Evolutionary conservation across 2,113 vertebrate species (phyloP), one percentile per base, ranked within the genome.

Genomic region (Pionites leucogaster): DNA sequence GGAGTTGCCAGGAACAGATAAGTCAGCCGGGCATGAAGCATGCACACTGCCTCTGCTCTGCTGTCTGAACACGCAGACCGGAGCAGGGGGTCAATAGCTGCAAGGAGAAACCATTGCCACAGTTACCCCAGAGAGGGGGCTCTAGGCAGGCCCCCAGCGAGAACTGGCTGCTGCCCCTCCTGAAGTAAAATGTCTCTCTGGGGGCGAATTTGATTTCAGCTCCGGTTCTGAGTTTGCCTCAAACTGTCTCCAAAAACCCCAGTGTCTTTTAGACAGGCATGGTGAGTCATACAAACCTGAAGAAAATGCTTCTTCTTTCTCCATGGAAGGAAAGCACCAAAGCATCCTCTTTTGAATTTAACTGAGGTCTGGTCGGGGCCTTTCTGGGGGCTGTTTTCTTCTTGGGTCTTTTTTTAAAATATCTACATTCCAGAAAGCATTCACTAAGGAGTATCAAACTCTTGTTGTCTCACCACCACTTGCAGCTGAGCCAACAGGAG

Each of bases 261-360:
- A 63, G 39, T 47, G 59, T 3, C 52, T 83, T 88, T 67, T 64
- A 74, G 31, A 75, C 6, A 79, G 33, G 39, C 24, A 31, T 11
- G 13, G 17, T 71, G 44, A 95, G 35, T 88, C 62, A 90, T 22
- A 53, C 27, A 82, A 93, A 65, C 11, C 28, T 79, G 31, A 82
- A 82, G 19, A 74, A 95, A 67, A 84, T 27, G 25, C 25, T 94
- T 91, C 81, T 94, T 17, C 70, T 85, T 92, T 79, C 20, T 69
- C 39, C 24, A 22, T 4, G 46, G 19, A 87, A 89, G 23, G 42
- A 71, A 92, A 91, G 15, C 19, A 71, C 10, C 4, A 0, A 77
- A 67, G 15, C 50, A 81, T 65, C 33, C 13, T 79, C 78, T 91
- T 87, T n/a, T 42, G 20, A 91, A 69, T 60, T 76, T 79, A 64